These are phyloP conservation scores for Tragelaphus buxtoni DNA, from an alignment of 2,113 vertebrate species.

Conservation along the genomic window DNA sequence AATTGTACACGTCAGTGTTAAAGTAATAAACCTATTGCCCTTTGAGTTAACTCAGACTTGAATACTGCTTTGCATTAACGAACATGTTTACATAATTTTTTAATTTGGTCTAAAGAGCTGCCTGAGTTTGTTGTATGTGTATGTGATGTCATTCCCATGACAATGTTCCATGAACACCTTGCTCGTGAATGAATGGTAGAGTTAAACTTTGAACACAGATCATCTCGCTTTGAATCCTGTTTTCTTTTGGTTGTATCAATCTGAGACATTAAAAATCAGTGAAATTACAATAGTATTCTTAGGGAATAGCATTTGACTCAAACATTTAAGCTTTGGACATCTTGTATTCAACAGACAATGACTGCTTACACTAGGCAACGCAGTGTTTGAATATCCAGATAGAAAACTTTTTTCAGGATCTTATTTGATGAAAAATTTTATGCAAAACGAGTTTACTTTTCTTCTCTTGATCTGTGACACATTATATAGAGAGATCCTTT, in stretches of 20 bases:
- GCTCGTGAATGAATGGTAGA: background rate
- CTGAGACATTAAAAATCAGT: background rate
- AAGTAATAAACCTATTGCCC: background rate
- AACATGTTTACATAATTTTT: background rate
- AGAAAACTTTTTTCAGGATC: background rate
- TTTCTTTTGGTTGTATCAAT: background rate
- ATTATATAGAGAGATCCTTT: background rate
- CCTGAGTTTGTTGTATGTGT: background rate
- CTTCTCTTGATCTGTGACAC: background rate
- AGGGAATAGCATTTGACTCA: background rate
- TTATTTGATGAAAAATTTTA: conserved; percentile 13
- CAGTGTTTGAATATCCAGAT: background rate
- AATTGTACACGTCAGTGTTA: background rate
- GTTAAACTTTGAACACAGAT: background rate
- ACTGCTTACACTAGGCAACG: background rate
- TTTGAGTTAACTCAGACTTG: background rate
- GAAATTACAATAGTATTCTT: background rate
- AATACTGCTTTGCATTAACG: background rate
- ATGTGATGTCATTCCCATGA: background rate
- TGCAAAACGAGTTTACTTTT: background rate
- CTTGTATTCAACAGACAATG: background rate
- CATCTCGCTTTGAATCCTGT: background rate
- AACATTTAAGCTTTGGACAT: background rate
- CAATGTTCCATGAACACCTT: background rate
- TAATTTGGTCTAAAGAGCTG: background rate